phyloP scores from a whole-genome alignment of 2,113 vertebrate species.

The Nycticorax nycticorax region DNA sequence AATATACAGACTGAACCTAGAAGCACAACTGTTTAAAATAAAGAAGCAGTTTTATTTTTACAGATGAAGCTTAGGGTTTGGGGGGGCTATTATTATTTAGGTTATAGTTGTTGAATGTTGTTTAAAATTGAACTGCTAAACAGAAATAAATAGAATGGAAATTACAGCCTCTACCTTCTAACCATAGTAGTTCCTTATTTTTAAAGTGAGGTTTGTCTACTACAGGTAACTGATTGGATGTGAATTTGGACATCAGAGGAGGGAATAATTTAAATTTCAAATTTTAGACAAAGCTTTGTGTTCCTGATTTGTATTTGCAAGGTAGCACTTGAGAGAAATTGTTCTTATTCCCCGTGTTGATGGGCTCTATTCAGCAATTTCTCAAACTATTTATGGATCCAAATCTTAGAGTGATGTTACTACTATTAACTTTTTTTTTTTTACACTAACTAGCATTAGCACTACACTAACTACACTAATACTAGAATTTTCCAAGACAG shows the following conservation, averaged over 20 bases:
- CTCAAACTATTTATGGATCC: background rate
- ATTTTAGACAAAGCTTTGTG: background rate
- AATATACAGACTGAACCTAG: background rate
- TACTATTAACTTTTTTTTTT: background rate
- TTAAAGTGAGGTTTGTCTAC: background rate
- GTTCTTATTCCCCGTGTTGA: background rate
- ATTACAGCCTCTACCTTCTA: background rate
- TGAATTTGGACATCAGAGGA: background rate
- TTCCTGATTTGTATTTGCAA: background rate
- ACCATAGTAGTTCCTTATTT: background rate
- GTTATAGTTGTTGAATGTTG: background rate
- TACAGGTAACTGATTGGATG: background rate
- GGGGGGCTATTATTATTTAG: background rate
- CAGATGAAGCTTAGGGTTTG: background rate
- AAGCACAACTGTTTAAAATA: background rate
- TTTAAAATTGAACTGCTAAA: background rate
- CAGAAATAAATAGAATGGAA: background rate
- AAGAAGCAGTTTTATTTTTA: background rate
- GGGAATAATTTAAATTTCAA: background rate
- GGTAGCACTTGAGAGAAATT: background rate
- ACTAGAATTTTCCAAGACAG: background rate
- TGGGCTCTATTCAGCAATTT: background rate
- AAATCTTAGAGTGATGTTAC: background rate
- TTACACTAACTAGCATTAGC: no score
- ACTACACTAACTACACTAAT: no score